Base-by-base conservation (phyloP, 92 coral and sea anemone genomes). In the Phenganax marumi region DNA sequence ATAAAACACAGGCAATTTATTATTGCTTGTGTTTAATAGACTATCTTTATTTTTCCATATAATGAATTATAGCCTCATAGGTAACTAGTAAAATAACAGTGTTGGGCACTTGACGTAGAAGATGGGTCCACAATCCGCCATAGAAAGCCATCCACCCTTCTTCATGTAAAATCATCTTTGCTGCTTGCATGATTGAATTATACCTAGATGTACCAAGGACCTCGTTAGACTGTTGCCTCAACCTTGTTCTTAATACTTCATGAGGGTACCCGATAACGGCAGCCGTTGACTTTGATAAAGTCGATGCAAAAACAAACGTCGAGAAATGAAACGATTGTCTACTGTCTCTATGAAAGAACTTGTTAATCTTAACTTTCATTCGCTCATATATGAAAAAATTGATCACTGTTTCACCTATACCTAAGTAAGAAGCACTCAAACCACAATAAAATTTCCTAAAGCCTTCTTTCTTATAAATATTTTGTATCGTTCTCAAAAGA, bases 141-240 rank as follows among this genome's bases (percentile, higher is more conserved):
- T 86, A 86, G 17, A 86, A 80, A 0, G 85, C 89, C 6, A 47
- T 86, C 89, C 89, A 86, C 0, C 89, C 89, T 43, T 86, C 89
- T 25, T 86, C 89, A 61, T 24, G 50, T 23, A 73, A 62, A 7
- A 86, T 83, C 6, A 72, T 86, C 33, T 12, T 63, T 19, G 75
- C 51, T 8, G 89, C 80, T 80, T 86, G 89, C 8, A 46, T 14
- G 47, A 82, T 50, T n/a, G 81, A 72, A 22, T 62, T 72, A 50
- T 86, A 86, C 77, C 89, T 82, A 50, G 72, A 62, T 49, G 51
- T 71, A 22, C 89, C 89, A 11, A 86, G 63, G 8, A 86, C 64
- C 3, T 70, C 68, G 75, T 83, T 86, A 10, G 83, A 82, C 49
- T 86, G 89, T 33, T 86, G 89, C 43, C 89, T 61, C 58, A 86